phyloP scores from a whole-genome alignment of 2,888 invertebrate species.

The Melipona beecheii region DNA sequence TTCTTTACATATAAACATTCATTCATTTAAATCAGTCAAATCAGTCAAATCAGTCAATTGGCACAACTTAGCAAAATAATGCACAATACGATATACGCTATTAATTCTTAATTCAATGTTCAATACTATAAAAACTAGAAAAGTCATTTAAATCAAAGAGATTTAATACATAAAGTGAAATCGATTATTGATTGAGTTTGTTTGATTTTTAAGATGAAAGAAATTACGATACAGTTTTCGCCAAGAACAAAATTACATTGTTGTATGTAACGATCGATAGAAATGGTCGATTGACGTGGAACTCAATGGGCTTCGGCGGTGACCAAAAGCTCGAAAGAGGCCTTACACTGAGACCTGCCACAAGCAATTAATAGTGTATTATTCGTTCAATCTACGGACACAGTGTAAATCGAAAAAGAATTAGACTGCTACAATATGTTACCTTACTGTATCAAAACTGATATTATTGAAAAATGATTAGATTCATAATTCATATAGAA shows the following conservation, averaged over 20 bases:
- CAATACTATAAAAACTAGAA: neutral
- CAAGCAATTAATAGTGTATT: conserved; percentile 61
- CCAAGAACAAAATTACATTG: conserved; percentile 56
- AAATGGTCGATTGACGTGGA: conserved; percentile 70
- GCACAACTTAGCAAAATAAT: conserved; percentile 18
- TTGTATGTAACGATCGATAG: conserved; percentile 57
- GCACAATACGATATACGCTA: neutral
- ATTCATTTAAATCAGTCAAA: conserved; percentile 26
- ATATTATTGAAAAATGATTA: neutral
- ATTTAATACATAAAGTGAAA: neutral
- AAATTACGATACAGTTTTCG: conserved; percentile 13
- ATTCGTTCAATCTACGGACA: conserved; percentile 7
- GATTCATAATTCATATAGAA: neutral
- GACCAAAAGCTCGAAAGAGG: conserved; percentile 65
- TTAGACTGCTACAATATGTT: neutral
- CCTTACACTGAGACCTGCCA: conserved; percentile 66
- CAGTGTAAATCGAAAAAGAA: neutral
- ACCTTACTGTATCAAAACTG: neutral
- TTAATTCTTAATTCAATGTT: neutral
- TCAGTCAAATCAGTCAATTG: conserved; percentile 14
- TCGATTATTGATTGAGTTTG: neutral
- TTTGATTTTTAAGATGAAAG: neutral
- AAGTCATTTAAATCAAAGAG: neutral
- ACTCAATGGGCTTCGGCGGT: conserved; percentile 60
- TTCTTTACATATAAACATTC: conserved; percentile 11